A percentile compares a stretch with the other conserved stretches of the same genome.
phyloP scores from a whole-genome alignment of 2,797 vertebrate species.

The Allobates femoralis region DNA sequence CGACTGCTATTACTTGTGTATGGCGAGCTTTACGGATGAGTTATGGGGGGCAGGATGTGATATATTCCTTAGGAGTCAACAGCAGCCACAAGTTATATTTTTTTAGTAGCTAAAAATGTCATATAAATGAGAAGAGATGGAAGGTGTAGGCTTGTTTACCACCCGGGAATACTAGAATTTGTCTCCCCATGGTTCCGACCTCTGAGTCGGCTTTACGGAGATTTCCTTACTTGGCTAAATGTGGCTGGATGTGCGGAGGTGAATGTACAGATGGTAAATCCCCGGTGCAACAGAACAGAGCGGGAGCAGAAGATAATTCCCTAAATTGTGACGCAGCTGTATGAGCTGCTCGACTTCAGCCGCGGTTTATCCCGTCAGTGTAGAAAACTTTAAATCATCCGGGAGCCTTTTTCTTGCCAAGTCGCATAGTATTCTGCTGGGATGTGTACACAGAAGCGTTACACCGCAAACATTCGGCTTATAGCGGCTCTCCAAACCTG shows the following conservation, averaged over 20 bases:
- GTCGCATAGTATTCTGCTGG: not conserved
- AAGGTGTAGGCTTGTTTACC: not conserved
- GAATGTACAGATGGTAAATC: conserved; percentile 29
- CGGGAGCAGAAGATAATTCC: conserved; percentile 10
- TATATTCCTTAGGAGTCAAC: too few species aligned
- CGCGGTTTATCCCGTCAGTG: conserved; percentile 10
- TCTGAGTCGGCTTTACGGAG: not conserved
- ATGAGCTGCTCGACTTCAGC: conserved; percentile 24
- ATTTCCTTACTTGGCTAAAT: conserved; percentile 39
- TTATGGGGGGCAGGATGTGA: too few species aligned
- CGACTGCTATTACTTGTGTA: too few species aligned
- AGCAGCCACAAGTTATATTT: too few species aligned
- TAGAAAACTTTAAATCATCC: conserved; percentile 20
- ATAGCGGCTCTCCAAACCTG: not conserved
- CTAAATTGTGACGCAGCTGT: conserved; percentile 18
- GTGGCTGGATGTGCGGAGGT: not conserved
- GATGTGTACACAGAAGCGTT: conserved; percentile 35
- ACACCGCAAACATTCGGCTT: conserved; percentile 16
- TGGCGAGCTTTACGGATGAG: too few species aligned
- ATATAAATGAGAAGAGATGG: too few species aligned
- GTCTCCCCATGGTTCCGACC: not conserved
- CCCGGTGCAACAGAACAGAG: not conserved
- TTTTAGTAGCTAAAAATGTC: too few species aligned
- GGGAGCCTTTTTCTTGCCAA: conserved; percentile 11
- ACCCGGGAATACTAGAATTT: not conserved